Percentiles rank a stretch among this genome's conserved stretches.
phyloP scores from a whole-genome alignment of 1,140 invertebrate genomes.

The Mactra quadrangularis region DNA sequence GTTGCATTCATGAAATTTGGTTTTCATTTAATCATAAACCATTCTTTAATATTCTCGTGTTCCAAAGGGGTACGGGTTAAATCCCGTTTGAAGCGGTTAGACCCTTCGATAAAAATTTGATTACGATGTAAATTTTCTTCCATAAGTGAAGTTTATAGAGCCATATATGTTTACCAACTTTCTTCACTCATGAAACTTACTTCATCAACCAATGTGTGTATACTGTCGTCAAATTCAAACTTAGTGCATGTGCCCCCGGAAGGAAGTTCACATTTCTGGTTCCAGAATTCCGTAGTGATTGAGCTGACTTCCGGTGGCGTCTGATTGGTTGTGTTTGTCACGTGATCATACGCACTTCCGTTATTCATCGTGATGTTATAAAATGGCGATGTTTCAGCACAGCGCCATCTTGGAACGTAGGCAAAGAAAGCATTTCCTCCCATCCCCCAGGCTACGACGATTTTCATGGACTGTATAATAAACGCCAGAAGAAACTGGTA shows the following conservation, averaged over 20 bases:
- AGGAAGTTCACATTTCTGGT: background rate
- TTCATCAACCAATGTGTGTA: conserved; percentile 23
- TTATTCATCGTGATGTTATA: background rate
- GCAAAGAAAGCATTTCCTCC: conserved; percentile 25
- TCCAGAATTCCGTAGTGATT: background rate
- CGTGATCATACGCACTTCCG: too few relatives aligned
- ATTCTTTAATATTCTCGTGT: too few relatives aligned
- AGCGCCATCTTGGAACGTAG: conserved; percentile 36
- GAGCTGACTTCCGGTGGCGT: background rate
- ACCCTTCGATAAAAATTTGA: too few relatives aligned
- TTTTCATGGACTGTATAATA: conserved; percentile 24
- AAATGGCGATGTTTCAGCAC: background rate
- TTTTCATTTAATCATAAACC: too few relatives aligned
- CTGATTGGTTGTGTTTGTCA: background rate
- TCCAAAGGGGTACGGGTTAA: too few relatives aligned
- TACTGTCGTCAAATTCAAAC: conserved; percentile 34
- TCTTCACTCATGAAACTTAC: too few relatives aligned
- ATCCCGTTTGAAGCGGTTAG: too few relatives aligned
- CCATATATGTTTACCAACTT: too few relatives aligned
- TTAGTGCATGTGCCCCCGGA: conserved; percentile 1
- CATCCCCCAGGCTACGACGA: conserved; percentile 6
- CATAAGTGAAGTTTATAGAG: too few relatives aligned
- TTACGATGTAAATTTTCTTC: too few relatives aligned
- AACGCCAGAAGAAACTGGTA: conserved; percentile 21
- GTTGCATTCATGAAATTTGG: too few relatives aligned